Evolutionary conservation across 2,797 vertebrate species (phyloP).

Genomic region (Cuculus canorus): DNA sequence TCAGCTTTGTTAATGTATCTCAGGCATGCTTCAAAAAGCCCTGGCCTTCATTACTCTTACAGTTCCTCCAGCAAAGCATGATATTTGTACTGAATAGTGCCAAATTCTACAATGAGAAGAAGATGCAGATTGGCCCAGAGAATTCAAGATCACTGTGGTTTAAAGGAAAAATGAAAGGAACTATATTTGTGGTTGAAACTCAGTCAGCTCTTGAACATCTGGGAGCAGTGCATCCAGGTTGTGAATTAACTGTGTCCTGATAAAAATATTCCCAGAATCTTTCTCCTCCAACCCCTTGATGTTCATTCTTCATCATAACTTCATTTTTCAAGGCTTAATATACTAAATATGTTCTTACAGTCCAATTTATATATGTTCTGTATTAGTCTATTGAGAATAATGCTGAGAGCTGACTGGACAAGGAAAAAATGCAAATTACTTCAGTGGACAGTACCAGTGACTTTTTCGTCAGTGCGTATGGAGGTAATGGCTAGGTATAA

Average conservation of each 20-base stretch:
- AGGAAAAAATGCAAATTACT: background rate
- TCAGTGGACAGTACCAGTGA: background rate
- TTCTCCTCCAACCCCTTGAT: background rate
- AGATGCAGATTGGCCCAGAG: conserved; percentile 24
- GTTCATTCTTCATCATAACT: conserved; percentile 26
- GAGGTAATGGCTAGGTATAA: background rate
- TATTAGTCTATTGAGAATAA: conserved; percentile 50
- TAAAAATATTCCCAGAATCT: conserved; percentile 23
- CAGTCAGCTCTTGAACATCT: conserved; percentile 16
- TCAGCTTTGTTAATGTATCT: conserved; percentile 33
- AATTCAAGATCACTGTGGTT: background rate
- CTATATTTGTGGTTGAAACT: conserved; percentile 27
- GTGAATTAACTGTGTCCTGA: conserved; percentile 13
- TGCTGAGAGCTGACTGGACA: background rate
- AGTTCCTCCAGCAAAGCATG: background rate
- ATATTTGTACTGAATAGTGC: background rate
- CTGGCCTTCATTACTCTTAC: background rate
- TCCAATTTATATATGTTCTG: conserved; percentile 38
- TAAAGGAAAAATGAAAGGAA: conserved; percentile 27
- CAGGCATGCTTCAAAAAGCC: background rate
- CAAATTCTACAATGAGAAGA: conserved; percentile 52
- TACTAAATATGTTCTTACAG: background rate
- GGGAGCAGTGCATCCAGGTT: background rate
- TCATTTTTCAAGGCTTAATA: conserved; percentile 52
- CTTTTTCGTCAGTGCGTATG: background rate